phyloP scores from a whole-genome alignment of 2,113 vertebrate genomes.

The Calypte anna region DNA sequence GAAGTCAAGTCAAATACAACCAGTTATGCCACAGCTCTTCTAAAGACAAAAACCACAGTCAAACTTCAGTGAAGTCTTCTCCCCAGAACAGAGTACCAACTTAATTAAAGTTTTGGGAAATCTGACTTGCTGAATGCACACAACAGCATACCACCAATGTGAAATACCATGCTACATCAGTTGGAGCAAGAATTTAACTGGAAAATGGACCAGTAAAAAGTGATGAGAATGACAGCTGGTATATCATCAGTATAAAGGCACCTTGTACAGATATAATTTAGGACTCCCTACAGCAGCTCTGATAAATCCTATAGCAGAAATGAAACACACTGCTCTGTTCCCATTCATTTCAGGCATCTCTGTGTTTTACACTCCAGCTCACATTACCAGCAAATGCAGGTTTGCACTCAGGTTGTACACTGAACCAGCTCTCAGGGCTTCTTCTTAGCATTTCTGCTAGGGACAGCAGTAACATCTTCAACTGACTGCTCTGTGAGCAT shows the following conservation, averaged over 20 bases:
- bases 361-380: not conserved
- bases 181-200: not conserved
- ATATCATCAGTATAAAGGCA: not conserved
- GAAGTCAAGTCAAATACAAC: not conserved
- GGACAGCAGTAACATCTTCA: not conserved
- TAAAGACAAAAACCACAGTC: not conserved
- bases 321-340: not conserved
- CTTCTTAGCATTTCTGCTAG: not conserved
- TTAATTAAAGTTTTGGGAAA: not conserved
- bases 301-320: not conserved
- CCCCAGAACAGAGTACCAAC: not conserved
- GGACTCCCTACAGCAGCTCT: not conserved
- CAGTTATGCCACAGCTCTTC: not conserved
- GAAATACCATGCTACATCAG: no score
- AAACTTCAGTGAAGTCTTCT: not conserved
- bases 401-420: not conserved
- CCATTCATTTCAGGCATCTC: not conserved
- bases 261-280: not conserved
- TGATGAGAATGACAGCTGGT: not conserved
- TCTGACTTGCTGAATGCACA: not conserved
- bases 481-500: accelerated
- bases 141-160: not conserved
- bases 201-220: not conserved
- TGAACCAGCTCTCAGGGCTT: not conserved
- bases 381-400: not conserved